These are phyloP conservation scores for Onychostruthus taczanowskii DNA, from an alignment of 2,113 vertebrate genomes.

Conservation along the genomic window DNA sequence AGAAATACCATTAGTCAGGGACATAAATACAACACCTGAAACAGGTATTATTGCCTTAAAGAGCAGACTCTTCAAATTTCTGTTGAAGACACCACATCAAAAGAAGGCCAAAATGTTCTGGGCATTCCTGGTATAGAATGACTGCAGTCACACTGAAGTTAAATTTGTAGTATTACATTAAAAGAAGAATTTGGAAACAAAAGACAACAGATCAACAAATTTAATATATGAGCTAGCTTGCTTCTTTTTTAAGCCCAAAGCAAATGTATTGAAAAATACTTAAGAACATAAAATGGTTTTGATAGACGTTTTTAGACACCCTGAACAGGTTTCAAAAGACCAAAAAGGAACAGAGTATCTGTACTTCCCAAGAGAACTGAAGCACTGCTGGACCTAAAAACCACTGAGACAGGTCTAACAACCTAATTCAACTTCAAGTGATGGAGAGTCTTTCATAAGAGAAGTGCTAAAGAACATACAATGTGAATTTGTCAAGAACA, in stretches of 20 bases:
- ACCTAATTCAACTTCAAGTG: neutral
- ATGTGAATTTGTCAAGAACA: neutral
- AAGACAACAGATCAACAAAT: neutral
- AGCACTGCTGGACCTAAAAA: neutral
- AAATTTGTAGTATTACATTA: neutral
- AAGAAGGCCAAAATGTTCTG: neutral
- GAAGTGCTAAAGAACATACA: neutral
- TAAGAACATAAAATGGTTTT: neutral
- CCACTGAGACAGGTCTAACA: neutral
- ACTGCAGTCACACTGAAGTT: neutral
- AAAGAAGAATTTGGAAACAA: neutral
- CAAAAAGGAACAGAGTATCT: neutral
- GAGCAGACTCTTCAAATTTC: neutral
- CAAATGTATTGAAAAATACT: neutral
- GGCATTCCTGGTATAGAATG: neutral
- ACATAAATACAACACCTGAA: neutral
- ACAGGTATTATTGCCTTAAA: neutral
- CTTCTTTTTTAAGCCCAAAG: neutral
- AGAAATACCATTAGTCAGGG: neutral
- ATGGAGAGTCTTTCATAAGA: neutral
- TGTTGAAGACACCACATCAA: neutral
- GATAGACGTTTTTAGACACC: neutral
- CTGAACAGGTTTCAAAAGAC: neutral
- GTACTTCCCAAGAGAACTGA: neutral
- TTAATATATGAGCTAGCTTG: neutral